Base-by-base conservation (phyloP, 2,888 invertebrate genomes). In the Xanthia togata region DNA sequence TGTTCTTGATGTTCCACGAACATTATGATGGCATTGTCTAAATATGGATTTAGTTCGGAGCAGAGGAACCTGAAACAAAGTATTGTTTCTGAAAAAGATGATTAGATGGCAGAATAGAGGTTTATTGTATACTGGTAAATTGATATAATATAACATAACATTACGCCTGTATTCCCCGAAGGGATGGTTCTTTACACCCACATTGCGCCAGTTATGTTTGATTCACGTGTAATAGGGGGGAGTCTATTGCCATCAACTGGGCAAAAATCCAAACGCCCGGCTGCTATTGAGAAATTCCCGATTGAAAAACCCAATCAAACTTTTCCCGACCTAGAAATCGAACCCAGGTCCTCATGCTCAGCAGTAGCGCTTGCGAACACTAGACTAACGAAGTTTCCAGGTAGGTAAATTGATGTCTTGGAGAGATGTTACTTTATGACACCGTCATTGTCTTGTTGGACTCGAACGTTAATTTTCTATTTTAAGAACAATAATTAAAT, bases 1-100 rank as follows among this genome's bases (percentile, higher is more conserved):
- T 97, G 95, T 73, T 97, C 96, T 92, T 98, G 98, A 84, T 97
- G 97, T 26, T 97, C 95, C 0, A 97, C 97, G 91, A 98, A 98
- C 91, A 95, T 88, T 96, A 97, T 90, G 53, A 96, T 93, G 0
- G 95, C 96, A 2, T 86, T 91, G 73, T 94, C 94, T 41, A 96
- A 87, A 0, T 50, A 59, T 1, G 95, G 95, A 78, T 95, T 96
- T 55, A 96, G 83, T 73, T 95, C 93, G 0, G 93, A 93, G 85
- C 95, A 95, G 11, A 96, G 83, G 87, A 90, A 95, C 81, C 96
- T 96, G 86, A 38, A 88, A 87, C 47, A 47, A 55, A 26, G 2
- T 35, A 57, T 23, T n/a, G n/a, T 35, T 9, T 55, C 8, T 31
- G 31, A 23, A 14, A 50, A 31, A 14, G 14, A 23, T 31, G 23